phyloP scores from a whole-genome alignment of 1,140 invertebrate genomes.

The Platyscapa corneri region DNA sequence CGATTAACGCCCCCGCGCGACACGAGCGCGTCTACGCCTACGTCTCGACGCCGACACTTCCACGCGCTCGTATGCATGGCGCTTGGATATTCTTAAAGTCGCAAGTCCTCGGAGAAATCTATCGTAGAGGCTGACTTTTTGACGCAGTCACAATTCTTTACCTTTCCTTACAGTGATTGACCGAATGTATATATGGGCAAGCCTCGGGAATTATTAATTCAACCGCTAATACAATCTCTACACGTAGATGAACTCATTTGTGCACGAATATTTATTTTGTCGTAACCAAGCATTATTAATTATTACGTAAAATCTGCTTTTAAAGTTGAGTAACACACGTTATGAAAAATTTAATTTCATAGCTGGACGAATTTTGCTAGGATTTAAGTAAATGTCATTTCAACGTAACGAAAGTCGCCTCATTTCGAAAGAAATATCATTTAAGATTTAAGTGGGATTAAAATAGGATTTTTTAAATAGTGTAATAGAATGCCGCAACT shows the following conservation, averaged over 20 bases:
- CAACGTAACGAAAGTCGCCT: neutral
- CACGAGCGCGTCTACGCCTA: conserved; percentile 3
- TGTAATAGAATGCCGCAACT: neutral
- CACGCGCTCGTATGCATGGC: neutral
- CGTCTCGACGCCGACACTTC: neutral
- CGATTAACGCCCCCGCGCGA: conserved; percentile 24
- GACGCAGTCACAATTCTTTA: too few relatives aligned
- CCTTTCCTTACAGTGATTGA: too few relatives aligned
- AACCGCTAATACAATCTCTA: too few relatives aligned
- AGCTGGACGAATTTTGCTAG: neutral
- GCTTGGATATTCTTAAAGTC: neutral
- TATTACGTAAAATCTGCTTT: too few relatives aligned
- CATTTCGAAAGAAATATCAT: neutral
- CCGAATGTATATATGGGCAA: too few relatives aligned
- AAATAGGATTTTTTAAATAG: neutral
- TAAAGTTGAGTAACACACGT: neutral
- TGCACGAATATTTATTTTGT: too few relatives aligned
- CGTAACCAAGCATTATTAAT: too few relatives aligned
- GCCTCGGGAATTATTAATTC: too few relatives aligned
- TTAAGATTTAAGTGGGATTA: neutral
- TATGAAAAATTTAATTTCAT: neutral
- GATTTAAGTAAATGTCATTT: neutral
- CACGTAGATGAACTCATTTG: too few relatives aligned
- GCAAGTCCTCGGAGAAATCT: neutral
- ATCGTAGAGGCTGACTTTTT: neutral